These are phyloP conservation scores for Caenorhabditis imperialis DNA, from an alignment of 2,888 invertebrate species.

Conservation along the genomic window DNA sequence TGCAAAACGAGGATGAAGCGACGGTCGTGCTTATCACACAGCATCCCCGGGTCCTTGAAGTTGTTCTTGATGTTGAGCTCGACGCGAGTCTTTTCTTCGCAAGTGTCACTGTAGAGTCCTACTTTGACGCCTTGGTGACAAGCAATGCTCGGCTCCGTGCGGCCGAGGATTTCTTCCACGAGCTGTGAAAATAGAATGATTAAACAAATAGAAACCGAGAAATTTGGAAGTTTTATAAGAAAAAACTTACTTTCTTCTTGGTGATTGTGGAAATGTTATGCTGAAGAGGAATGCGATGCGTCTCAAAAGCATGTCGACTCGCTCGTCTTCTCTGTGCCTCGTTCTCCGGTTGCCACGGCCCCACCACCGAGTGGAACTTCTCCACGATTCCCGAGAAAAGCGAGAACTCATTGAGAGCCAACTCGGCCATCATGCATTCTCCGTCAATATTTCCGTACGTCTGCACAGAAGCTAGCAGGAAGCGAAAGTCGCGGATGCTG, in stretches of 20 bases:
- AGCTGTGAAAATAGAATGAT: constrained; percentile 46
- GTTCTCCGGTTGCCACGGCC: constrained; percentile 61
- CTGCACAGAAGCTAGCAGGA: constrained; percentile 64
- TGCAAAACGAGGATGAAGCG: constrained; percentile 63
- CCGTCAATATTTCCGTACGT: constrained; percentile 67
- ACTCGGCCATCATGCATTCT: constrained; percentile 64
- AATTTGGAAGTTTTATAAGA: too few relatives aligned
- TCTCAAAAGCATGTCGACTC: constrained; percentile 65
- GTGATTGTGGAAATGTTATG: constrained; percentile 38
- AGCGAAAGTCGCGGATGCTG: constrained; percentile 60
- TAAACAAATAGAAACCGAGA: neutral
- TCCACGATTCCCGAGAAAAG: constrained; percentile 66
- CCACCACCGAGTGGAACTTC: constrained; percentile 60
- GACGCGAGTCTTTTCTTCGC: constrained; percentile 43
- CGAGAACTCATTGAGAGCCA: constrained; percentile 67
- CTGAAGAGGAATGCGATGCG: constrained; percentile 66
- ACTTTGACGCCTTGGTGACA: constrained; percentile 62
- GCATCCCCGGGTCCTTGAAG: constrained; percentile 51
- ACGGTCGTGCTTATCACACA: constrained; percentile 53
- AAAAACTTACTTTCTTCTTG: constrained; percentile 41
- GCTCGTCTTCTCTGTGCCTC: constrained; percentile 62
- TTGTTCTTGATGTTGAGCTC: constrained; percentile 48
- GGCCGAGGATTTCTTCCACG: constrained; percentile 64
- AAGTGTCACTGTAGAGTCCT: constrained; percentile 61
- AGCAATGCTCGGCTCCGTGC: constrained; percentile 65